Percentiles rank a stretch among this genome's conserved stretches.
Conservation (phyloP, 2,113 vertebrate species). For the Eira barbara region DNA sequence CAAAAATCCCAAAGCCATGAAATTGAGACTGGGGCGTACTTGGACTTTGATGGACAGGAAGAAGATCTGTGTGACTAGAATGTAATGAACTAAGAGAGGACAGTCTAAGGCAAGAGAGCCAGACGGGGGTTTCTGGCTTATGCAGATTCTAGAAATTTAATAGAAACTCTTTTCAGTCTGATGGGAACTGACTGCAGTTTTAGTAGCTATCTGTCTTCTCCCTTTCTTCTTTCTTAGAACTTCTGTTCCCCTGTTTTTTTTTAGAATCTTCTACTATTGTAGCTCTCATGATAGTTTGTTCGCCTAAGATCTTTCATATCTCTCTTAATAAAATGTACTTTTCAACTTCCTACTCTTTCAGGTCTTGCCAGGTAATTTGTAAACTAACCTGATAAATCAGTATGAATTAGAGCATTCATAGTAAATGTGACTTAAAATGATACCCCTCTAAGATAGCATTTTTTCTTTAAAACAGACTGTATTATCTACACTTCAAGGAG, state of each 20-base stretch:
- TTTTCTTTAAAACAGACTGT: conserved; percentile 29
- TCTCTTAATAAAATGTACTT: neutral
- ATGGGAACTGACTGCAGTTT: neutral
- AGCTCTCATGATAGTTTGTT: neutral
- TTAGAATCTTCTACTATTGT: neutral
- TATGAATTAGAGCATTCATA: neutral
- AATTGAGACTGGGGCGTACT: neutral
- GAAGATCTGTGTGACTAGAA: neutral
- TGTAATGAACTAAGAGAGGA: neutral
- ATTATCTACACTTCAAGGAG: conserved; percentile 9
- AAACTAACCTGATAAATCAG: conserved; percentile 42
- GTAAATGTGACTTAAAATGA: neutral
- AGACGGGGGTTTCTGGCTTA: neutral
- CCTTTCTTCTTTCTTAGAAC: neutral
- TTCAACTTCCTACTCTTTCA: neutral
- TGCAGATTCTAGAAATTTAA: neutral
- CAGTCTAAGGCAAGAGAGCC: neutral
- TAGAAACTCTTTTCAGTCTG: neutral
- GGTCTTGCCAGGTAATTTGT: neutral
- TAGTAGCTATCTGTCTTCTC: neutral
- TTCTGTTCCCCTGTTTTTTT: neutral
- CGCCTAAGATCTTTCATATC: neutral
- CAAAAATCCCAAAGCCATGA: neutral
- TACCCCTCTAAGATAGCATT: neutral
- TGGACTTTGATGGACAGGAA: neutral